Percentiles rank a stretch among this genome's conserved stretches.
These are phyloP conservation scores for Sebastes flavidus DNA, from an alignment of 2,797 vertebrate species.

Conservation along the genomic window DNA sequence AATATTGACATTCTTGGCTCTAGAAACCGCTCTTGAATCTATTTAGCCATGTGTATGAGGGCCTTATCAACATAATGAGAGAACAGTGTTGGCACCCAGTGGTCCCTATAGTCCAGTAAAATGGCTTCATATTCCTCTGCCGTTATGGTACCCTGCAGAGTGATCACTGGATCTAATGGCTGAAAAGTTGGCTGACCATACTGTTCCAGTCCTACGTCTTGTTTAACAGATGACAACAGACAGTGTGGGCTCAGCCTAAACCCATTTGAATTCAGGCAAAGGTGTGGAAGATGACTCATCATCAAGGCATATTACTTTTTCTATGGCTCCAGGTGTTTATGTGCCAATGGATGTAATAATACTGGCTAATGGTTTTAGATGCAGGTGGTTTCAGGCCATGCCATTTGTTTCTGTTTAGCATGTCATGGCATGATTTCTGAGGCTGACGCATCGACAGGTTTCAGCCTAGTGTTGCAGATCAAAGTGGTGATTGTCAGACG, in stretches of 20 bases:
- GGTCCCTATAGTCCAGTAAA: slow-evolving; percentile 29
- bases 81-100: slow-evolving; percentile 32
- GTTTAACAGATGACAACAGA: slow-evolving; percentile 39
- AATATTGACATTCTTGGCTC: not conserved
- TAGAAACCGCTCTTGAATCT: not conserved
- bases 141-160: slow-evolving; percentile 29
- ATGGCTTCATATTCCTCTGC: slow-evolving; percentile 32
- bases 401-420: not conserved
- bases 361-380: not conserved
- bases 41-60: not conserved
- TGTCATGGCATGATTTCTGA: not conserved
- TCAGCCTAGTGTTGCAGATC: not conserved
- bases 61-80: slow-evolving; percentile 25
- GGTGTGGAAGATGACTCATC: slow-evolving; percentile 14
- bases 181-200: slow-evolving; percentile 38
- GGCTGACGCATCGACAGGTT: not conserved
- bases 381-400: not conserved
- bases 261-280: slow-evolving; percentile 21
- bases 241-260: slow-evolving; percentile 1
- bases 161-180: slow-evolving; percentile 47
- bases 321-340: slow-evolving; percentile 5
- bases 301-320: not conserved
- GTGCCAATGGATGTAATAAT: not conserved
- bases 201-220: slow-evolving; percentile 11
- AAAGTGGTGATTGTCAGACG: not conserved